Base-by-base conservation (phyloP, 2,113 vertebrate genomes). In the Poecile atricapillus region DNA sequence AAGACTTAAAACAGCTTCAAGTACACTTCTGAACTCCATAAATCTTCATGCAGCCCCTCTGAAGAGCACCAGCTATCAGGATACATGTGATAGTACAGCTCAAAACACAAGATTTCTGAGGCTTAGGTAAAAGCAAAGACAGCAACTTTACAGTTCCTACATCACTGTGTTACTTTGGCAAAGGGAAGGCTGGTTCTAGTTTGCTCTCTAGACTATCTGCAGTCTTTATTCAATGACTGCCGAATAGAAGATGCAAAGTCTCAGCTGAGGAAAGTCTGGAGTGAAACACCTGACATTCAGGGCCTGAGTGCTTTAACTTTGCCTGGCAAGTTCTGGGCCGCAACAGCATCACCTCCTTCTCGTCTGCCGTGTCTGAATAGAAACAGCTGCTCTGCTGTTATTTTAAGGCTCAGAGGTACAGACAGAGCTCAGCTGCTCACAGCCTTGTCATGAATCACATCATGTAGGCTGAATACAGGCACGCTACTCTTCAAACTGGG, bases 351-450 rank as follows among this genome's bases (percentile, higher is more conserved):
- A 33, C 73, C 83, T 70, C 64, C 87, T 64, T 60, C 70, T 89
- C 6, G 73, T 90, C 88, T 87, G 82, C 89, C 35, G 5, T 43
- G 65, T 55, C 60, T 39, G 76, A 83, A 59, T 28, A 80, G 11
- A 39, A 86, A 65, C 43, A 93, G 60, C 91, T 90, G 86, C 83
- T 93, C 47, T 50, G 39, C 59, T 88, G 70, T 49, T 96, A 87
- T 92, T 87, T 90, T 62, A 70, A 90, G 69, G 64, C 73, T 86
- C 35, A 83, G 79, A 92, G 86, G 59, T 78, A 76, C 25, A 86
- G 68, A 67, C 69, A 87, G 90, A 93, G 83, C 94, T 94, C 90
- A 92, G 94, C 64, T 90, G 83, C 94, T 96, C 86, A 43, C 79
- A 82, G 92, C 67, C 83, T 69, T 86, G 55, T 65, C 86, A 85